Conservation (phyloP, 2,888 invertebrate genomes). For the Sthenelais limicola region DNA sequence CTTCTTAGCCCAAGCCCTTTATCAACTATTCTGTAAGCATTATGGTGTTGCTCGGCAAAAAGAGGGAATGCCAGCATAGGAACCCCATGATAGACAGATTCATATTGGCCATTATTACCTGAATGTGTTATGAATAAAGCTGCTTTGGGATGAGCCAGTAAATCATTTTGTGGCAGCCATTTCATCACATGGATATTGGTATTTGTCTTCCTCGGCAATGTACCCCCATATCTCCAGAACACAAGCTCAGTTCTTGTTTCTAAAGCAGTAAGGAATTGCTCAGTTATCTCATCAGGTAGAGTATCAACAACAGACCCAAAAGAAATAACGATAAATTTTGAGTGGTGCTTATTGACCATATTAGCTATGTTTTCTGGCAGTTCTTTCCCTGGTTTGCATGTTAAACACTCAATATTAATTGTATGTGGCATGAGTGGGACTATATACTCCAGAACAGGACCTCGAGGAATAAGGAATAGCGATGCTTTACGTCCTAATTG, state of each 20-base stretch:
- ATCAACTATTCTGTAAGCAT: not conserved
- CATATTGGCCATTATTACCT: conserved; percentile 24
- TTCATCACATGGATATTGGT: conserved; percentile 10
- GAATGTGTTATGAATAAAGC: conserved; percentile 12
- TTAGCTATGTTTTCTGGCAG: not conserved
- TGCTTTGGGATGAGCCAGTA: conserved; percentile 14
- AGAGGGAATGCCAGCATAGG: conserved; percentile 21
- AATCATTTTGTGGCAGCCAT: conserved; percentile 36
- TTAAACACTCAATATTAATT: conserved; percentile 21
- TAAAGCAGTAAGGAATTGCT: conserved; percentile 8
- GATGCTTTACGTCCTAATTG: not conserved
- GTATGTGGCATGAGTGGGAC: conserved; percentile 30
- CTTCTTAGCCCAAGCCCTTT: not conserved
- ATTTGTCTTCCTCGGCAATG: not conserved
- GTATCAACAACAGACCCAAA: conserved; percentile 13
- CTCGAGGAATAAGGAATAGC: conserved; percentile 11
- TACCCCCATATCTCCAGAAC: conserved; percentile 4
- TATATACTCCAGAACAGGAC: not conserved
- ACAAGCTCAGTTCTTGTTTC: not conserved
- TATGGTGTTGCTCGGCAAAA: conserved; percentile 15
- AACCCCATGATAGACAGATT: conserved; percentile 25
- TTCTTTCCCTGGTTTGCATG: conserved; percentile 17
- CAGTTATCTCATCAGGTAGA: conserved; percentile 2
- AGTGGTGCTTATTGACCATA: not conserved
- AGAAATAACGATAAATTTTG: conserved; percentile 14